A percentile compares a stretch with the other conserved stretches of the same genome.
phyloP scores from a whole-genome alignment of 2,888 invertebrate species.

The Reticulitermes lucifugus region DNA sequence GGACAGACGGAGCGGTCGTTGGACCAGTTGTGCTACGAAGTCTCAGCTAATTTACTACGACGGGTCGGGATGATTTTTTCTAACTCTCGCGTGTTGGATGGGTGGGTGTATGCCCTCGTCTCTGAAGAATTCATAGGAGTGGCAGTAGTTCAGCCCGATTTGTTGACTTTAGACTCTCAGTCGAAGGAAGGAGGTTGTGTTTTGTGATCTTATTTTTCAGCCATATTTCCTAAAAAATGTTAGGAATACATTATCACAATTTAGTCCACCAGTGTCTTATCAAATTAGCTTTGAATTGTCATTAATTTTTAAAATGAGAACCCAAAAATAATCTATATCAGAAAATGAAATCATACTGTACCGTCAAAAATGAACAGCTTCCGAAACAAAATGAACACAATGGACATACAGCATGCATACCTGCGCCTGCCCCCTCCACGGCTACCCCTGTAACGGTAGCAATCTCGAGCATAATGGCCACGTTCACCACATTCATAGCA shows the following conservation, averaged over 20 bases:
- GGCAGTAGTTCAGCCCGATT: slow-evolving; percentile 38
- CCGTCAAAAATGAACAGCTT: neutral
- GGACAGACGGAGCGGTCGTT: slow-evolving; percentile 38
- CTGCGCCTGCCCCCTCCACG: slow-evolving; percentile 60
- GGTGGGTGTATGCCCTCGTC: slow-evolving; percentile 41
- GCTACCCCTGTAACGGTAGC: slow-evolving; percentile 75
- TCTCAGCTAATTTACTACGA: slow-evolving; percentile 39
- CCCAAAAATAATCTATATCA: neutral
- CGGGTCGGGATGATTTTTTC: slow-evolving; percentile 34
- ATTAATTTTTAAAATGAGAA: neutral
- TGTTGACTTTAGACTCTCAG: slow-evolving; percentile 44
- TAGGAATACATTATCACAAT: slow-evolving; percentile 53
- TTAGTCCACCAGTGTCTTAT: slow-evolving; percentile 45
- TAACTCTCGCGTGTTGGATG: slow-evolving; percentile 39
- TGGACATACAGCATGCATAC: slow-evolving; percentile 52
- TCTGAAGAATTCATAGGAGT: slow-evolving; percentile 40
- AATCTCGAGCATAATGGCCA: slow-evolving; percentile 94
- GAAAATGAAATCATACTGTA: neutral
- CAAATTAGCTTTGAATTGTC: slow-evolving; percentile 11
- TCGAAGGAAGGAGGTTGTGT: slow-evolving; percentile 47
- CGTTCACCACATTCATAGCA: slow-evolving; percentile 96
- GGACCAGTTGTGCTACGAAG: slow-evolving; percentile 41
- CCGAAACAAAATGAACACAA: slow-evolving; percentile 24
- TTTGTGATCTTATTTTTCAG: slow-evolving; percentile 52
- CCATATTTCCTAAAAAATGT: slow-evolving; percentile 54